Evolutionary conservation across 2,113 vertebrate genomes (phyloP).

Genomic region (Nothobranchius furzeri): DNA sequence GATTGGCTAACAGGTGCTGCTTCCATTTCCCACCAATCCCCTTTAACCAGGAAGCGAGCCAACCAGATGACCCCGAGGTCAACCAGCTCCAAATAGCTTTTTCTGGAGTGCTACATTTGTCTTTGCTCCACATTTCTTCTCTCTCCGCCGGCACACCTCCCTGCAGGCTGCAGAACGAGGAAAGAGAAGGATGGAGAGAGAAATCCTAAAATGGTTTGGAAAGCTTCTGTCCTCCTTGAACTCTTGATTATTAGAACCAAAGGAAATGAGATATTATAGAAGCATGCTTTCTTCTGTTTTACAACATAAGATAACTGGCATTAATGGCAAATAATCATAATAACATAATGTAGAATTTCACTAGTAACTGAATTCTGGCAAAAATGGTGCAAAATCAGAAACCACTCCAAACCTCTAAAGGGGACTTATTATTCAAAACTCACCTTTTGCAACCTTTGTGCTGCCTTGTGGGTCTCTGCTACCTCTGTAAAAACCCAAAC

Average conservation of each 20-base stretch:
- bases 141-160: constrained; percentile 36
- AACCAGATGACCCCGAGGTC: constrained; percentile 65
- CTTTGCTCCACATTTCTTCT: constrained; percentile 49
- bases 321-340: background rate
- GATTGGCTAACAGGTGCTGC: constrained; percentile 66
- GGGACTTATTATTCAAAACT: background rate
- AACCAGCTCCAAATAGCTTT: constrained; percentile 77
- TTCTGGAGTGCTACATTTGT: constrained; percentile 49
- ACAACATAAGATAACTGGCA: background rate
- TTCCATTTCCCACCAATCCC: constrained; percentile 67
- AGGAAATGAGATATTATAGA: background rate
- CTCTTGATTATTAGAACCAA: background rate
- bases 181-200: constrained; percentile 33
- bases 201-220: constrained; percentile 50
- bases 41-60: constrained; percentile 66
- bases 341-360: too few relatives aligned
- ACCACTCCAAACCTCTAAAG: background rate
- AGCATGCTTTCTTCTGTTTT: background rate
- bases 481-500: too few relatives aligned
- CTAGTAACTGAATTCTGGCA: too few relatives aligned
- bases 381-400: background rate
- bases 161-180: constrained; percentile 37
- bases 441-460: too few relatives aligned
- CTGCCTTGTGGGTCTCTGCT: too few relatives aligned
- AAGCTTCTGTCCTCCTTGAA: constrained; percentile 21